Percentiles rank a stretch among this genome's conserved stretches.
Evolutionary conservation across 2,797 vertebrate species (phyloP).

Genomic region (Hyperoplus immaculatus): DNA sequence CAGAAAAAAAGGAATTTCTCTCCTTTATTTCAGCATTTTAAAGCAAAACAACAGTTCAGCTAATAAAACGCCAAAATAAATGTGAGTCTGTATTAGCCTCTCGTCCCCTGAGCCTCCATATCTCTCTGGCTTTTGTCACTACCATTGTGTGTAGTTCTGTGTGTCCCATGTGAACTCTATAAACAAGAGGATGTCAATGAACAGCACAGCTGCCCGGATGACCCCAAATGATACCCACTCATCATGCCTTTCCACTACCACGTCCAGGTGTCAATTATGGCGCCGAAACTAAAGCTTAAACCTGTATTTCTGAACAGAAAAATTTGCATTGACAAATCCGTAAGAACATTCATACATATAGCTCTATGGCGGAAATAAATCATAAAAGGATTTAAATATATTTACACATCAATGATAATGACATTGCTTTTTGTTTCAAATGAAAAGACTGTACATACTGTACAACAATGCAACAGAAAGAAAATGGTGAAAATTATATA

Average conservation of each 20-base stretch:
- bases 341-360: slow-evolving; percentile 59
- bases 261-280: not conserved
- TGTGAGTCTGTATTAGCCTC: slow-evolving; percentile 15
- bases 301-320: slow-evolving; percentile 45
- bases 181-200: slow-evolving; percentile 60
- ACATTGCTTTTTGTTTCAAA: slow-evolving; percentile 46
- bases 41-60: slow-evolving; percentile 21
- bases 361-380: slow-evolving; percentile 57
- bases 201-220: slow-evolving; percentile 66
- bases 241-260: not conserved
- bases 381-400: slow-evolving; percentile 68
- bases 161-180: slow-evolving; percentile 39
- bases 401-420: slow-evolving; percentile 71
- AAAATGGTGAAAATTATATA: slow-evolving; percentile 55
- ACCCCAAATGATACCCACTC: slow-evolving; percentile 8
- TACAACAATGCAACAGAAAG: slow-evolving; percentile 69
- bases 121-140: slow-evolving; percentile 32
- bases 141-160: slow-evolving; percentile 35
- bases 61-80: not conserved
- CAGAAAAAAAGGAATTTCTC: slow-evolving; percentile 3
- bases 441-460: slow-evolving; percentile 62
- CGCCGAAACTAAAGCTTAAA: slow-evolving; percentile 43
- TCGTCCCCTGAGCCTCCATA: slow-evolving; percentile 9
- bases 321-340: slow-evolving; percentile 36
- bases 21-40: slow-evolving; percentile 8